Percentiles rank a stretch among this genome's conserved stretches.
Evolutionary conservation across 2,888 invertebrate genomes (phyloP).

Genomic region (Smittia aterrima): DNA sequence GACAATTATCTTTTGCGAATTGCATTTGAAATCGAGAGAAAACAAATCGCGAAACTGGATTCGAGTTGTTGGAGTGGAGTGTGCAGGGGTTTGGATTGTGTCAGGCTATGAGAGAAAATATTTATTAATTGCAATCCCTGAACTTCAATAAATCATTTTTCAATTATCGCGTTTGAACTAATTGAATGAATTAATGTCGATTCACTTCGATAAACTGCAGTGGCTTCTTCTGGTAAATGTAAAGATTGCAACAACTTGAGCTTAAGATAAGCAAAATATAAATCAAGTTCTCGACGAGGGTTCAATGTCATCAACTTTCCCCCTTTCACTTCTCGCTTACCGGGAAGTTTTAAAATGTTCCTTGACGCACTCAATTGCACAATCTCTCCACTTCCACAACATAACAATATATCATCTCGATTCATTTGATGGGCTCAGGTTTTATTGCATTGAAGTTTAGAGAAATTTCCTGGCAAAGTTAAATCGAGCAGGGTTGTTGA

Average conservation of each 20-base stretch:
- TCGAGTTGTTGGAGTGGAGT: not conserved
- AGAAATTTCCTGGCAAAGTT: too few species aligned
- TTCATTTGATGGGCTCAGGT: not conserved
- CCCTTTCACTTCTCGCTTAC: not conserved
- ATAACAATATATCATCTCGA: constrained; percentile 24
- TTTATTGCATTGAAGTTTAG: not conserved
- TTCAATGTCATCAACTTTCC: constrained; percentile 7
- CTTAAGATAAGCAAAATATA: too few species aligned
- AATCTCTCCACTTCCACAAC: not conserved
- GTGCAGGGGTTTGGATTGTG: too few species aligned
- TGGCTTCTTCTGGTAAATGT: constrained; percentile 17
- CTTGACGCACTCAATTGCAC: not conserved
- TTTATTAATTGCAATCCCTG: too few species aligned
- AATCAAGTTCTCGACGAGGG: not conserved
- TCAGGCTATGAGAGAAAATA: too few species aligned
- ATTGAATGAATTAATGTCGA: constrained; percentile 32
- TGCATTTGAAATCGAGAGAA: constrained; percentile 15
- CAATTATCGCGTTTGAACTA: constrained; percentile 22
- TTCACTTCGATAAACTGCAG: not conserved
- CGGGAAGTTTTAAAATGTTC: not conserved
- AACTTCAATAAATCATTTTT: constrained; percentile 27
- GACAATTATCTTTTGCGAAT: constrained; percentile 1
- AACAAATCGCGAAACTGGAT: not conserved
- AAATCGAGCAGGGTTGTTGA: constrained; percentile 5
- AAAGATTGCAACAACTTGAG: not conserved